A percentile compares a stretch with the other conserved stretches of the same genome.
phyloP scores from a whole-genome alignment of 2,113 vertebrate genomes.

The Diadophis punctatus region DNA sequence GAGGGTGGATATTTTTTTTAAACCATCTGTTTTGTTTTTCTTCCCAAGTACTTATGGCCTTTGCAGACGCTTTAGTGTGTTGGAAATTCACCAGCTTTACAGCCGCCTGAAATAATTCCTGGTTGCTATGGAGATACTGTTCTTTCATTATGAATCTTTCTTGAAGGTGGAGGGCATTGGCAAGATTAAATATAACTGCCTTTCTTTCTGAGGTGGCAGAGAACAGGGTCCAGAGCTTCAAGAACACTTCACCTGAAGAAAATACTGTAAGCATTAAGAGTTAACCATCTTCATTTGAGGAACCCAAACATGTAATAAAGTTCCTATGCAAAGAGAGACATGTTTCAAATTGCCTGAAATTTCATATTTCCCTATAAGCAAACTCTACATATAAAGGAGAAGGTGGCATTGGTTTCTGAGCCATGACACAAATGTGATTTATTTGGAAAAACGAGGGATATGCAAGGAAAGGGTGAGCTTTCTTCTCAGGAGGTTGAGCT shows the following conservation, averaged over 20 bases:
- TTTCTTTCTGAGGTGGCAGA: slow-evolving; percentile 62
- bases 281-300: slow-evolving; percentile 45
- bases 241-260: slow-evolving; percentile 62
- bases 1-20: slow-evolving; percentile 48
- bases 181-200: slow-evolving; percentile 74
- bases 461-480: background rate
- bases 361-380: background rate
- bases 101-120: slow-evolving; percentile 69
- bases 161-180: slow-evolving; percentile 77
- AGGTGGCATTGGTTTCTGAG: slow-evolving; percentile 26
- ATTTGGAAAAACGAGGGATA: slow-evolving; percentile 35
- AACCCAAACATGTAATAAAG: slow-evolving; percentile 33
- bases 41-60: slow-evolving; percentile 75
- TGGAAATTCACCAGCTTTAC: slow-evolving; percentile 76
- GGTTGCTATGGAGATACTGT: slow-evolving; percentile 78
- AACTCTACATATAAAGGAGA: slow-evolving; percentile 30
- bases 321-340: slow-evolving; percentile 27
- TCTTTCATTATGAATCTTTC: slow-evolving; percentile 72
- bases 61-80: slow-evolving; percentile 65
- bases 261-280: slow-evolving; percentile 34
- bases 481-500: background rate
- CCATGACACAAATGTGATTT: background rate
- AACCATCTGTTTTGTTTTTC: slow-evolving; percentile 79
- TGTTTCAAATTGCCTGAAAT: background rate
- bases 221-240: slow-evolving; percentile 56